Base-by-base conservation (phyloP, 64 coral and sea anemone genomes). In the Astreopora myriophthalma region DNA sequence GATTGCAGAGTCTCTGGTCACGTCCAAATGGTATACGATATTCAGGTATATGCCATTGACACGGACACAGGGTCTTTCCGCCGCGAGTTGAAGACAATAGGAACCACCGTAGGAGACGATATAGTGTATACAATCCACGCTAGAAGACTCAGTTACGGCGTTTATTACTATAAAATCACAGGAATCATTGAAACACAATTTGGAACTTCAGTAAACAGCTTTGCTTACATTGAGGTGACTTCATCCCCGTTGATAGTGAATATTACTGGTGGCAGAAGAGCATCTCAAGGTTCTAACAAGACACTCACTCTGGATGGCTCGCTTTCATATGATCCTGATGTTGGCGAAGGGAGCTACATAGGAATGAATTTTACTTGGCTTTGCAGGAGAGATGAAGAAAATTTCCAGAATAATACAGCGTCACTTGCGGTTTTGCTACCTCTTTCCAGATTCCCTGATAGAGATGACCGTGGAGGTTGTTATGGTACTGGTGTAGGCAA, bases 401-500 rank as follows among this genome's bases (percentile, higher is more conserved):
- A 6, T 22, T 97, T 97, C 24, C 78, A 69, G 0, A 30, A 84
- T 71, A 35, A 94, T 34, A 85, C 55, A 3, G 57, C 71, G 72
- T 76, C 28, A 32, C 87, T 97, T 39, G 80, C 91, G 5, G 82
- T 44, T 16, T 80, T 94, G 17, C 58, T 27, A 17, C 87, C 95
- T 64, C 69, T 46, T 9, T n/a, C 88, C 29, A 48, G 34, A 19
- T 44, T 70, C 40, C 46, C 92, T 46, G 8, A 55, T 52, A 6
- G 1, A 19, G 55, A 19, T 17, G 51, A 76, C 29, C 37, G 25
- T 31, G 91, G 92, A 17, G 95, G 95, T n/a, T 97, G 95, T 66
- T 97, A 97, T 65, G 95, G 95, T 24, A 97, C 25, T 34, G 95
- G 95, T 19, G n/a, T 97, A 26, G 95, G 95, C 34, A 94, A 23